These are phyloP conservation scores for Nilaparvata lugens DNA, from an alignment of 1,140 invertebrate species.

Conservation along the genomic window DNA sequence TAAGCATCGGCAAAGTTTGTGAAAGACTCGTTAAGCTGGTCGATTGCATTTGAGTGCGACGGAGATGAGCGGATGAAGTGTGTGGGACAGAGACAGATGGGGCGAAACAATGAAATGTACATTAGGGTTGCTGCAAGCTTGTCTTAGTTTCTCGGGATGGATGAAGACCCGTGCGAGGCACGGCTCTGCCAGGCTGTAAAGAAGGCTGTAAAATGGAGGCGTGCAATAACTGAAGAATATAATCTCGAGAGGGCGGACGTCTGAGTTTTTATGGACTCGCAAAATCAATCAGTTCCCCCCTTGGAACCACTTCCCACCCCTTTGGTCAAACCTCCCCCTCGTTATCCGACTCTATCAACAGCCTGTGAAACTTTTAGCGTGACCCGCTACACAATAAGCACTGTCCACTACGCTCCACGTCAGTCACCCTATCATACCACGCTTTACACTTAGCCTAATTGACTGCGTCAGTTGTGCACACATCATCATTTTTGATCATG, in stretches of 20 bases:
- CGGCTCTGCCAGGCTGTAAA: background rate
- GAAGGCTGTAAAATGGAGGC: background rate
- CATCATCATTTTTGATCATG: constrained; percentile 2
- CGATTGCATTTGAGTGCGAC: background rate
- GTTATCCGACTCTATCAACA: too few relatives aligned
- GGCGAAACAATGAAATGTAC: background rate
- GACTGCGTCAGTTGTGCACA: background rate
- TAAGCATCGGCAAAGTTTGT: background rate
- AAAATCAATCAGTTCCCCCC: constrained; percentile 1
- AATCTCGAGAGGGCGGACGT: background rate
- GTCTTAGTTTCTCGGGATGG: background rate
- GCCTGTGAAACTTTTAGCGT: too few relatives aligned
- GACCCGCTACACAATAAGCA: too few relatives aligned
- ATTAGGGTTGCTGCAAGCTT: background rate
- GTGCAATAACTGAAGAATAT: background rate
- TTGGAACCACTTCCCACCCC: background rate
- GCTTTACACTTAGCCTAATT: constrained; percentile 3
- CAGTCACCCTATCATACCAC: background rate
- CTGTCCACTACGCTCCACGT: too few relatives aligned
- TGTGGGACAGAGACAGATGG: background rate
- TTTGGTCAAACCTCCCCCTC: background rate
- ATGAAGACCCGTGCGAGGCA: background rate
- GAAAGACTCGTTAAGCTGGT: background rate
- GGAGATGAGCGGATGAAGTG: background rate
- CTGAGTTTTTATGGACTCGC: constrained; percentile 1